Evolutionary conservation across 2,113 vertebrate species (phyloP), one percentile per base, ranked within the genome.

Genomic region (Varanus salvator): DNA sequence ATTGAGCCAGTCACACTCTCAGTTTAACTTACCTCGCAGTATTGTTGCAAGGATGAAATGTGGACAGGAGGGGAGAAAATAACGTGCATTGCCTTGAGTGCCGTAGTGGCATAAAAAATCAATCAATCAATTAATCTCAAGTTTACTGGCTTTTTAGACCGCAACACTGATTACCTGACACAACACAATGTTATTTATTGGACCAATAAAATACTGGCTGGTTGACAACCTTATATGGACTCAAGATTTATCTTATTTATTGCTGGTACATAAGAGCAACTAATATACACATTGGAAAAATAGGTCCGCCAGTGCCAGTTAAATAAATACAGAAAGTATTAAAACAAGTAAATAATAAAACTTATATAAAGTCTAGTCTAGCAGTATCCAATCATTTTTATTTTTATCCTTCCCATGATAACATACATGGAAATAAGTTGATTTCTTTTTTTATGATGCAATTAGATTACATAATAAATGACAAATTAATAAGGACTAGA

Each of bases 401-500:
- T n/a, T 78, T 48, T 78, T 71, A 68, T 52, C 2, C 44, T 69
- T 11, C 50, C 90, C 92, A 87, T 71, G 85, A 0, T 31, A 90
- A 68, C 21, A 85, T 8, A 64, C 0, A 12, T 11, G 50, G 91
- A 92, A 88, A 90, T 15, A 88, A 84, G 6, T 48, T 34, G 12
- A 54, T 29, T 68, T 87, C 68, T 69, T 64, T 1, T 60, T 27
- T 89, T 91, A 74, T 60, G 50, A 60, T n/a, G 84, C 38, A 87
- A 68, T 84, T 90, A 87, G 52, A 38, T 27, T 76, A 2, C 9
- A 89, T 31, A 87, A 86, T 57, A 3, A 86, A 71, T 27, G 5
- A 92, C 89, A 88, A 44, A 80, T 80, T 69, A 83, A 74, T 44
- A 87, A 80, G 48, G 1, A 2, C 81, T 44, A 80, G 48, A 83